phyloP scores from a whole-genome alignment of 2,888 invertebrate genomes.

The Melitaea athalia region DNA sequence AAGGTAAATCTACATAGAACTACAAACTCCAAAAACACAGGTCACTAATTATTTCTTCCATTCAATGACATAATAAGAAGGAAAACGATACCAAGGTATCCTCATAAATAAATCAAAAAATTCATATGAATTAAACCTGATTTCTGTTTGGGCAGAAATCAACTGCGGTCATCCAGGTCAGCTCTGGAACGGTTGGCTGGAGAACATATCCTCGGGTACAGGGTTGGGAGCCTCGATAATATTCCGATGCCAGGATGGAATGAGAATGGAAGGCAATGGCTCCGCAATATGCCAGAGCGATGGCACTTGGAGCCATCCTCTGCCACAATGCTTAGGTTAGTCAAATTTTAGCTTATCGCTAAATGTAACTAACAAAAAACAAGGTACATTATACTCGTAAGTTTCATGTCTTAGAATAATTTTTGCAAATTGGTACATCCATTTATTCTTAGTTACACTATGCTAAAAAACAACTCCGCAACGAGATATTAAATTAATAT shows the following conservation, averaged over 20 bases:
- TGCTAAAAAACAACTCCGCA: too few species aligned
- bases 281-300: slow-evolving; percentile 96
- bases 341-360: neutral
- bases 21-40: too few species aligned
- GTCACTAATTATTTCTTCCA: too few species aligned
- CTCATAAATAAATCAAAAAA: neutral
- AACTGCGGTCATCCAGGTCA: slow-evolving; percentile 97
- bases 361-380: neutral
- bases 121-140: neutral
- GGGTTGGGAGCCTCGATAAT: slow-evolving; percentile 95
- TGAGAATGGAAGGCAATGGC: slow-evolving; percentile 93
- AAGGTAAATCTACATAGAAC: too few species aligned
- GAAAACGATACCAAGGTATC: neutral
- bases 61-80: too few species aligned
- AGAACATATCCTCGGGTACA: slow-evolving; percentile 94
- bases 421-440: too few species aligned
- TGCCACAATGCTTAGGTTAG: slow-evolving; percentile 94
- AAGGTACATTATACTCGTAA: too few species aligned
- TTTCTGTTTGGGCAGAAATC: slow-evolving; percentile 86
- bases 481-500: too few species aligned
- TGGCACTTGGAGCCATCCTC: slow-evolving; percentile 96
- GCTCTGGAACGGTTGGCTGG: slow-evolving; percentile 97
- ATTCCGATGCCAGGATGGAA: slow-evolving; percentile 95
- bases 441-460: too few species aligned
- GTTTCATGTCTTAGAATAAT: too few species aligned